A percentile compares a stretch with the other conserved stretches of the same genome.
These are phyloP conservation scores for Heteropelma amictum DNA, from an alignment of 2,888 invertebrate species.

Conservation along the genomic window DNA sequence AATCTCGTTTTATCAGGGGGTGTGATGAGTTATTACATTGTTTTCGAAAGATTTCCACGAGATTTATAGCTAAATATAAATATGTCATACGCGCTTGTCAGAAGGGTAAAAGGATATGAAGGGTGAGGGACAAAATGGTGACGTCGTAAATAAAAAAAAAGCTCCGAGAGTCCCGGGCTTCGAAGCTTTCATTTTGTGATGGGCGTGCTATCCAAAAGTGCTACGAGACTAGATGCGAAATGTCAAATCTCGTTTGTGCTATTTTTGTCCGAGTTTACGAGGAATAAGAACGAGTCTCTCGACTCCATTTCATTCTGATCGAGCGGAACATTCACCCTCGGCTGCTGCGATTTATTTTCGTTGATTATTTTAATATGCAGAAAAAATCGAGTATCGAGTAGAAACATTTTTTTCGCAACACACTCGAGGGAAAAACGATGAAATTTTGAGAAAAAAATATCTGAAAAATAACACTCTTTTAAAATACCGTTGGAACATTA, in stretches of 20 bases:
- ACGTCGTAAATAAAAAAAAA: too few relatives aligned
- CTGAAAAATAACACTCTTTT: not conserved
- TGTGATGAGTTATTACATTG: too few relatives aligned
- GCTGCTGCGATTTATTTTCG: not conserved
- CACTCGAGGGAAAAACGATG: not conserved
- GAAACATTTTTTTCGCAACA: not conserved
- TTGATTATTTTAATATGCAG: too few relatives aligned
- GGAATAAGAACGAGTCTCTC: not conserved
- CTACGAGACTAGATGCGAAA: constrained; percentile 2
- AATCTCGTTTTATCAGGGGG: too few relatives aligned
- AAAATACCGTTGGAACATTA: constrained; percentile 4
- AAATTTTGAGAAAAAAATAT: too few relatives aligned
- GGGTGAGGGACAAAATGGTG: too few relatives aligned
- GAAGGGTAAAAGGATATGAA: too few relatives aligned
- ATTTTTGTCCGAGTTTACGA: not conserved
- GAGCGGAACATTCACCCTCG: not conserved
- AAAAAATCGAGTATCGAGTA: too few relatives aligned
- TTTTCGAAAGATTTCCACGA: too few relatives aligned
- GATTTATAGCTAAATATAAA: too few relatives aligned
- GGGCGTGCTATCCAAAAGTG: not conserved
- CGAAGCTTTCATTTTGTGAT: not conserved
- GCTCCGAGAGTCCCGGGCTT: not conserved
- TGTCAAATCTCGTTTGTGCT: constrained; percentile 2
- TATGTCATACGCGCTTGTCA: too few relatives aligned
- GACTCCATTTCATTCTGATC: not conserved